Conservation (phyloP, 53 echinoderm and acorn worm species). For the Paelopatides confundens region DNA sequence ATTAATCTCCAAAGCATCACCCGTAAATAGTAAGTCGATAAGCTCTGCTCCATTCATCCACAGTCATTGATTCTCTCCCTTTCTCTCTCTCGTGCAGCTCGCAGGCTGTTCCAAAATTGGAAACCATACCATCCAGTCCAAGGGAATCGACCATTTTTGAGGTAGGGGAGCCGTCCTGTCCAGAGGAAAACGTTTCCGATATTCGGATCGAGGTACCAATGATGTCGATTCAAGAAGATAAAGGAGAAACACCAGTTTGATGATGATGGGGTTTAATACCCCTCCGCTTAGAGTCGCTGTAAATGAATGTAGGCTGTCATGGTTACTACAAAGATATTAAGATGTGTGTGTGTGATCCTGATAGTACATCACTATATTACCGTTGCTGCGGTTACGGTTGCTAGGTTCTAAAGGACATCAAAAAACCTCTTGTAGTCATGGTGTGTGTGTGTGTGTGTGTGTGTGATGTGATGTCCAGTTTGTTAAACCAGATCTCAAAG, state of each 20-base stretch:
- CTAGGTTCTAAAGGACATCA: too few species aligned
- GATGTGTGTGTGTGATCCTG: background rate
- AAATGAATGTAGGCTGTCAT: background rate
- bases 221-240: slow-evolving; percentile 1
- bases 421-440: too few species aligned
- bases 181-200: background rate
- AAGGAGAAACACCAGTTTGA: slow-evolving; percentile 44
- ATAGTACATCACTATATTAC: too few species aligned
- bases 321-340: background rate
- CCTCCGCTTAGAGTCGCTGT: background rate
- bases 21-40: too few species aligned
- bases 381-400: too few species aligned
- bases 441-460: too few species aligned
- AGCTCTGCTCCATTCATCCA: too few species aligned
- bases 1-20: too few species aligned
- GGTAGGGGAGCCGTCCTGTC: background rate
- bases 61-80: too few species aligned
- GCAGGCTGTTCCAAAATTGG: slow-evolving; percentile 21
- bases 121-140: slow-evolving; percentile 70
- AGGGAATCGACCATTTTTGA: slow-evolving; percentile 52
- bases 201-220: slow-evolving; percentile 33
- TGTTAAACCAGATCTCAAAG: too few species aligned
- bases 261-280: background rate
- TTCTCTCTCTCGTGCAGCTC: background rate
- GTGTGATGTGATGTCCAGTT: too few species aligned